A percentile compares a stretch with the other conserved stretches of the same genome.
Evolutionary conservation across 2,888 invertebrate genomes (phyloP).

Genomic region (Caenorhabditis becei): DNA sequence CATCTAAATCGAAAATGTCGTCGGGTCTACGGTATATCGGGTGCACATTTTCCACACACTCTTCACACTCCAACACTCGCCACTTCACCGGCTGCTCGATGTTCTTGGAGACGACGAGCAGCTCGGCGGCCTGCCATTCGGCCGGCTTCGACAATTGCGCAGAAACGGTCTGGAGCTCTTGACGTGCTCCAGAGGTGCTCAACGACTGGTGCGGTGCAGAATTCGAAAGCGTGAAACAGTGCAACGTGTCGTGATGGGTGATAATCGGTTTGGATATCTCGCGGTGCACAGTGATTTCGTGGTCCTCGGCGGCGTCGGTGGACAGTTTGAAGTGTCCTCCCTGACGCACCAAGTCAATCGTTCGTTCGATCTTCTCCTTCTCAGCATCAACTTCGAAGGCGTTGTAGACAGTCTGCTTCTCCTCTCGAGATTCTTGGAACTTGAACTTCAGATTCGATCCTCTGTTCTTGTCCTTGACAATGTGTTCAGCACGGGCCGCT

Average conservation of each 20-base stretch:
- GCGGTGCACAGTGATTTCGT: slow-evolving; percentile 61
- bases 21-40: slow-evolving; percentile 68
- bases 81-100: slow-evolving; percentile 53
- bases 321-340: slow-evolving; percentile 69
- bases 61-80: slow-evolving; percentile 69
- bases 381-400: slow-evolving; percentile 57
- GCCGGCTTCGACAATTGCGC: slow-evolving; percentile 33
- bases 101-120: slow-evolving; percentile 42
- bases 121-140: slow-evolving; percentile 33
- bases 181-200: slow-evolving; percentile 51
- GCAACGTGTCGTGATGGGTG: slow-evolving; percentile 61
- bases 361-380: slow-evolving; percentile 51
- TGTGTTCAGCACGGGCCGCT: slow-evolving; percentile 33
- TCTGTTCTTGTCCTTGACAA: slow-evolving; percentile 62
- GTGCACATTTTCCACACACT: slow-evolving; percentile 69
- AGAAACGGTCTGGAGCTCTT: slow-evolving; percentile 31
- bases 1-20: slow-evolving; percentile 70
- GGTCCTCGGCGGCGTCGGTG: slow-evolving; percentile 76
- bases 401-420: slow-evolving; percentile 65
- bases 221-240: slow-evolving; percentile 59
- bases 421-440: slow-evolving; percentile 61
- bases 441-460: slow-evolving; percentile 56
- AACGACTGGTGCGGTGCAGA: slow-evolving; percentile 61
- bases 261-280: slow-evolving; percentile 63
- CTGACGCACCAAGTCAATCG: slow-evolving; percentile 45